Evolutionary conservation across 1,140 invertebrate genomes (phyloP).

Genomic region (Eumaeus atala): DNA sequence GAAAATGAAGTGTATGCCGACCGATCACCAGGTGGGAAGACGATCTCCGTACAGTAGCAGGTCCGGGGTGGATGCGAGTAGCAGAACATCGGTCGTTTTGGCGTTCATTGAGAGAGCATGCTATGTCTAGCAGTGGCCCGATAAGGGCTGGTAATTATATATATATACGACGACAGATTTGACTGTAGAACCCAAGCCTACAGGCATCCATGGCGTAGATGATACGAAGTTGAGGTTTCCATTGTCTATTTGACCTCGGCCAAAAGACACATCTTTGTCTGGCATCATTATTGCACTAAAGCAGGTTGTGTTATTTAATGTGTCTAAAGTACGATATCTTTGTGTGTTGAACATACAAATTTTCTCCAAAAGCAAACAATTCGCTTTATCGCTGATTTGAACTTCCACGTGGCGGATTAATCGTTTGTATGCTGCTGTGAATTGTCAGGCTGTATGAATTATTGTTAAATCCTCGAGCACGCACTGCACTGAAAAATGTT

Average conservation of each 20-base stretch:
- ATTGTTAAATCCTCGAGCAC: slow-evolving; percentile 1
- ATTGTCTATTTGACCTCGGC: not conserved
- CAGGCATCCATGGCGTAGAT: slow-evolving; percentile 5
- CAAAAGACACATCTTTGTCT: not conserved
- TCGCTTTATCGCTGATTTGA: slow-evolving; percentile 8
- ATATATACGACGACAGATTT: too few relatives aligned
- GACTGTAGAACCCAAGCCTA: not conserved
- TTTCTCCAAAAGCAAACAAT: slow-evolving; percentile 4
- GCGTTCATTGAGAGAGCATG: too few relatives aligned
- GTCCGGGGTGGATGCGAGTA: too few relatives aligned
- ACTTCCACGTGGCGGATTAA: not conserved
- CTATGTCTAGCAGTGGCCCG: too few relatives aligned
- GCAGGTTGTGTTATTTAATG: not conserved
- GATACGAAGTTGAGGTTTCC: not conserved
- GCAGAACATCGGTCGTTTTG: too few relatives aligned
- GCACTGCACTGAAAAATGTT: too few relatives aligned
- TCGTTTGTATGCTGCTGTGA: not conserved
- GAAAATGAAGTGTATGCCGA: too few relatives aligned
- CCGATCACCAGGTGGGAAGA: too few relatives aligned
- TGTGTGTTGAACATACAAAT: slow-evolving; percentile 6
- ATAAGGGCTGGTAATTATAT: too few relatives aligned
- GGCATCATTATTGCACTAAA: not conserved
- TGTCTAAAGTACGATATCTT: not conserved
- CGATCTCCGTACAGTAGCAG: too few relatives aligned
- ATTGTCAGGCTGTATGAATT: not conserved